Evolutionary conservation across 2,797 vertebrate species (phyloP).

Genomic region (Ateles fusciceps): DNA sequence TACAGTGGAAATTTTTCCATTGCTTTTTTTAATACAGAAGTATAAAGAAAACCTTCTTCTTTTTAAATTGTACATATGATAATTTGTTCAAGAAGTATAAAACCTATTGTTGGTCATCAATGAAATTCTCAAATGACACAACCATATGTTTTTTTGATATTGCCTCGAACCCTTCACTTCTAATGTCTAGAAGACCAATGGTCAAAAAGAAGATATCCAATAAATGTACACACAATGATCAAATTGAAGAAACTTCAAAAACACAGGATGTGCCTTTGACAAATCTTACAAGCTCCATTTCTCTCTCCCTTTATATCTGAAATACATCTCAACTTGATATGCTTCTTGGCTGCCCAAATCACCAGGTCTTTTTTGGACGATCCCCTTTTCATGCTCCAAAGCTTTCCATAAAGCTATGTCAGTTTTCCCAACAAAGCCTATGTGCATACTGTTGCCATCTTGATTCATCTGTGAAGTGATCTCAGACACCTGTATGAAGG

Average conservation of each 20-base stretch:
- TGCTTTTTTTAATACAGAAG: background rate
- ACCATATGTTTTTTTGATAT: background rate
- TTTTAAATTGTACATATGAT: background rate
- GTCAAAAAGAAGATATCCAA: background rate
- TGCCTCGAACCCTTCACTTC: background rate
- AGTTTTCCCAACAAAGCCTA: background rate
- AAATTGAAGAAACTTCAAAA: background rate
- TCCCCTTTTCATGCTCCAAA: rapidly evolving
- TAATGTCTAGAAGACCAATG: background rate
- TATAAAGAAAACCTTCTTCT: background rate
- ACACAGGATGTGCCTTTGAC: background rate
- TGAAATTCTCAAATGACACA: background rate
- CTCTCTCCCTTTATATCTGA: background rate
- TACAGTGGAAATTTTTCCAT: background rate
- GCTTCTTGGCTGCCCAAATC: background rate
- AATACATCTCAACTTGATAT: background rate
- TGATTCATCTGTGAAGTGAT: background rate
- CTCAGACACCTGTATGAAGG: background rate
- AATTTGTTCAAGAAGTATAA: background rate
- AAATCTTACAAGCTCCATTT: background rate
- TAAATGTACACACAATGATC: background rate
- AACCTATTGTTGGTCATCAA: background rate
- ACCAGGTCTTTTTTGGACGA: background rate
- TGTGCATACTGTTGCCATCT: background rate
- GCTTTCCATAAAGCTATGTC: background rate